Conservation (phyloP, 2,888 invertebrate genomes). For the Proisotoma minuta region DNA sequence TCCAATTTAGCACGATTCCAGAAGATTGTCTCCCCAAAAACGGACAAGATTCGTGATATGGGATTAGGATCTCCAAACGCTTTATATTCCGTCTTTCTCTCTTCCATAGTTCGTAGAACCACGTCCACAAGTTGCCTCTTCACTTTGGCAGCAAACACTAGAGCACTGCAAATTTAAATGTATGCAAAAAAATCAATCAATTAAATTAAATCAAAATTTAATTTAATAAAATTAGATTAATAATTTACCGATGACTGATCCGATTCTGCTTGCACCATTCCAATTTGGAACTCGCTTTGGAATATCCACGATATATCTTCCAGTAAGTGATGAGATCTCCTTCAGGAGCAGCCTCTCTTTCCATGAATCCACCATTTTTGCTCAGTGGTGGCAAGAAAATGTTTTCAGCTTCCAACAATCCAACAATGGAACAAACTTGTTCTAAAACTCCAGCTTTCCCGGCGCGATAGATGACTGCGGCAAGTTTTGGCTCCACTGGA, state of each 20-base stretch:
- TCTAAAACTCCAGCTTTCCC: slow-evolving; percentile 62
- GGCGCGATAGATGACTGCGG: slow-evolving; percentile 74
- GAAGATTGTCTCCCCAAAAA: slow-evolving; percentile 74
- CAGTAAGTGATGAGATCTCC: slow-evolving; percentile 90
- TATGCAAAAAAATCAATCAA: neutral
- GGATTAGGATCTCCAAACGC: neutral
- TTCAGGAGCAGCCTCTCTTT: slow-evolving; percentile 75
- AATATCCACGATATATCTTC: slow-evolving; percentile 78
- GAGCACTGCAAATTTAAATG: slow-evolving; percentile 60
- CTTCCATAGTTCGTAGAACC: slow-evolving; percentile 23
- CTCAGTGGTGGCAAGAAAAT: neutral
- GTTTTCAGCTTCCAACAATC: slow-evolving; percentile 19
- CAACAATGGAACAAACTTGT: slow-evolving; percentile 46
- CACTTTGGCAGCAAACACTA: slow-evolving; percentile 74
- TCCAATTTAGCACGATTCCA: slow-evolving; percentile 67
- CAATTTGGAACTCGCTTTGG: slow-evolving; percentile 60
- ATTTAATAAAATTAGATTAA: neutral
- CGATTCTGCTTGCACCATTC: slow-evolving; percentile 40
- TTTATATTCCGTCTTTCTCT: slow-evolving; percentile 14
- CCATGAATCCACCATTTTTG: neutral
- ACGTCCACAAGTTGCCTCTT: slow-evolving; percentile 64
- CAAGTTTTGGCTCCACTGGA: slow-evolving; percentile 84
- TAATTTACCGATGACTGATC: slow-evolving; percentile 33
- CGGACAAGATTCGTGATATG: slow-evolving; percentile 62
- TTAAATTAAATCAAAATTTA: neutral